Percentiles rank a stretch among this genome's conserved stretches.
These are phyloP conservation scores for Leptodirus hochenwartii DNA, from an alignment of 2,888 invertebrate genomes.

Conservation along the genomic window DNA sequence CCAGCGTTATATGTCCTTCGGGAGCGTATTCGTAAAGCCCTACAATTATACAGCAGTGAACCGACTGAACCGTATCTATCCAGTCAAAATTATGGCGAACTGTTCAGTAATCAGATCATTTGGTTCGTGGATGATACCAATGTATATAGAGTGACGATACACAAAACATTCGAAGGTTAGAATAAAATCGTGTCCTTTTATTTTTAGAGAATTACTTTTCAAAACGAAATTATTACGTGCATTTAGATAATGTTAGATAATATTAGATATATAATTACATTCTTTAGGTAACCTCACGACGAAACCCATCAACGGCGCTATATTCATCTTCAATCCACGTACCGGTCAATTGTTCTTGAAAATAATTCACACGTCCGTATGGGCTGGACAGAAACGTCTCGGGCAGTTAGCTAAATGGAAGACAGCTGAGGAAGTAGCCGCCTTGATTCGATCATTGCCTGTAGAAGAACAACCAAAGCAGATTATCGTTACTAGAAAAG, in stretches of 20 bases:
- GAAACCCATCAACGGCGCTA: conserved; percentile 98
- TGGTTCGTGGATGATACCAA: conserved; percentile 99
- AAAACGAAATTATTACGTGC: background rate
- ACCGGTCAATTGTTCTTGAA: conserved; percentile 98
- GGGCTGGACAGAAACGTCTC: conserved; percentile 99
- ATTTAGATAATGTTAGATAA: too few relatives aligned
- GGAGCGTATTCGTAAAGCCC: conserved; percentile 95
- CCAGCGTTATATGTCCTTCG: conserved; percentile 94
- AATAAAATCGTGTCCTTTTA: background rate
- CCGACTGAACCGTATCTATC: conserved; percentile 98
- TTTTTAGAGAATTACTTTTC: background rate
- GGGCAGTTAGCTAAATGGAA: conserved; percentile 99
- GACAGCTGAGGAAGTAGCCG: conserved; percentile 99
- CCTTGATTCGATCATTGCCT: conserved; percentile 92
- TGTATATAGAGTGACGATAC: conserved; percentile 97
- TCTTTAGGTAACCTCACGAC: conserved; percentile 80
- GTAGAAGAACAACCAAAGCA: conserved; percentile 99
- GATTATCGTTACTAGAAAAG: conserved; percentile 98
- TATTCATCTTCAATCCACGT: conserved; percentile 98
- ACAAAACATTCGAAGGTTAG: conserved; percentile 90
- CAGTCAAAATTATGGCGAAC: conserved; percentile 97
- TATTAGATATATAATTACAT: background rate
- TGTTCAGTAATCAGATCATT: conserved; percentile 99
- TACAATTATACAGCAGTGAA: conserved; percentile 95
- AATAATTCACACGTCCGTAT: conserved; percentile 99